Percentiles rank a stretch among this genome's conserved stretches.
These are phyloP conservation scores for Argyresthia goedartella DNA, from an alignment of 2,888 invertebrate genomes.

Conservation along the genomic window DNA sequence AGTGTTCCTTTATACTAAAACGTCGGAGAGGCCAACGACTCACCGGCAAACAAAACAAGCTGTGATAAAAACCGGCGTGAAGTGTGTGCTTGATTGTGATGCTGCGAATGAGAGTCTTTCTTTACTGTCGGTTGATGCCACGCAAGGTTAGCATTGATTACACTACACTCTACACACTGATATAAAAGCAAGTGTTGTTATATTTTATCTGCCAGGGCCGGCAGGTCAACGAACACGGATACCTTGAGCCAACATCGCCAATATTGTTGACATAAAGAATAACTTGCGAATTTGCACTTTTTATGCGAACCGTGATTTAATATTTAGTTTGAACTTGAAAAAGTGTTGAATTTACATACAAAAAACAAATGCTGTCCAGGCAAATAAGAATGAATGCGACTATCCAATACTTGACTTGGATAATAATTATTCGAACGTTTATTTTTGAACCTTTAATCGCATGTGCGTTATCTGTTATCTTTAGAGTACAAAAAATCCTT, in stretches of 20 bases:
- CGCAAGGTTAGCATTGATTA: not conserved
- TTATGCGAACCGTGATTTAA: not conserved
- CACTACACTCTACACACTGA: not conserved
- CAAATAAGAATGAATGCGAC: too few relatives aligned
- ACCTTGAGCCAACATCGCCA: not conserved
- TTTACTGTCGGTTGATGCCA: not conserved
- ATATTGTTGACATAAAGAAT: conserved; percentile 1
- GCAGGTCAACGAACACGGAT: conserved; percentile 1
- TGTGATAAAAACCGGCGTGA: conserved; percentile 19
- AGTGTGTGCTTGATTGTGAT: too few relatives aligned
- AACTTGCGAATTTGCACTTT: not conserved
- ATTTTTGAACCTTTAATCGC: too few relatives aligned
- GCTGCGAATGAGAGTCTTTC: not conserved
- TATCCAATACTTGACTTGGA: too few relatives aligned
- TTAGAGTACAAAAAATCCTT: too few relatives aligned
- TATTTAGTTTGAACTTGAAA: not conserved
- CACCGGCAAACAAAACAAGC: conserved; percentile 16
- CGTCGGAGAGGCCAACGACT: conserved; percentile 35
- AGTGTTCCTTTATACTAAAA: conserved; percentile 4
- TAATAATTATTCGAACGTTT: too few relatives aligned
- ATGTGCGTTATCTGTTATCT: too few relatives aligned
- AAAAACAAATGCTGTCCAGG: too few relatives aligned
- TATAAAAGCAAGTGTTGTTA: not conserved
- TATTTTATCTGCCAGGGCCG: not conserved
- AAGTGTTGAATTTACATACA: too few relatives aligned